Conservation (phyloP, 2,888 invertebrate species). For the Homarus gammarus region DNA sequence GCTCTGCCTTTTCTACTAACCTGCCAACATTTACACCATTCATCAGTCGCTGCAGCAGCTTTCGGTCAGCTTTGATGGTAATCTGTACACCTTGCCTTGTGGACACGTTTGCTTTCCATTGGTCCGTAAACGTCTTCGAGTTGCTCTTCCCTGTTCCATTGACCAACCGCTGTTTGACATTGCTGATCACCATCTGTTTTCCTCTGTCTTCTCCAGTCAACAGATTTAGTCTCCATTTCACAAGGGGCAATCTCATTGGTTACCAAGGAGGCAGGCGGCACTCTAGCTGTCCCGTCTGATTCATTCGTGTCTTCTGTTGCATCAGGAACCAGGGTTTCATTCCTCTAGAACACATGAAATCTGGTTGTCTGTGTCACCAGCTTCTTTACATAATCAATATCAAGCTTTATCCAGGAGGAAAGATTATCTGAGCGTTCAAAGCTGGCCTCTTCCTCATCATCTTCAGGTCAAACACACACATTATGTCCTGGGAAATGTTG, state of each 20-base stretch:
- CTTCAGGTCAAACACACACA: not conserved
- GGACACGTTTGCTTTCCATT: no score
- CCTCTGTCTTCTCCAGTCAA: not conserved
- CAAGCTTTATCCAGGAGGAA: not conserved
- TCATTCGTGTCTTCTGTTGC: not conserved
- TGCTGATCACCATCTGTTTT: not conserved
- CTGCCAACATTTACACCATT: no score
- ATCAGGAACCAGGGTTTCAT: no score
- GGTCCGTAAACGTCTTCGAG: not conserved
- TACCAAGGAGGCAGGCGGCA: not conserved
- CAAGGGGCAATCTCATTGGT: not conserved
- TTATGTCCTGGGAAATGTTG: no score
- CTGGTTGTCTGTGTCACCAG: not conserved
- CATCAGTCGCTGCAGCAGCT: no score
- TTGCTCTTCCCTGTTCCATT: not conserved
- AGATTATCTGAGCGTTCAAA: not conserved
- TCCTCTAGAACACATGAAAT: not conserved
- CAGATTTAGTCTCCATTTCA: not conserved
- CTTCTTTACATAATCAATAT: not conserved
- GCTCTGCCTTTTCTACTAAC: no score
- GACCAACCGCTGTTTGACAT: slow-evolving; percentile 3
- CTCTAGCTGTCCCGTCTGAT: no score
- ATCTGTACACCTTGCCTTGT: no score
- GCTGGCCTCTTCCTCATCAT: not conserved
- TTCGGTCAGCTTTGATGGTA: no score